Percentiles rank a stretch among this genome's conserved stretches.
Conservation (phyloP, 2,797 vertebrate genomes). For the Sebastes minor region DNA sequence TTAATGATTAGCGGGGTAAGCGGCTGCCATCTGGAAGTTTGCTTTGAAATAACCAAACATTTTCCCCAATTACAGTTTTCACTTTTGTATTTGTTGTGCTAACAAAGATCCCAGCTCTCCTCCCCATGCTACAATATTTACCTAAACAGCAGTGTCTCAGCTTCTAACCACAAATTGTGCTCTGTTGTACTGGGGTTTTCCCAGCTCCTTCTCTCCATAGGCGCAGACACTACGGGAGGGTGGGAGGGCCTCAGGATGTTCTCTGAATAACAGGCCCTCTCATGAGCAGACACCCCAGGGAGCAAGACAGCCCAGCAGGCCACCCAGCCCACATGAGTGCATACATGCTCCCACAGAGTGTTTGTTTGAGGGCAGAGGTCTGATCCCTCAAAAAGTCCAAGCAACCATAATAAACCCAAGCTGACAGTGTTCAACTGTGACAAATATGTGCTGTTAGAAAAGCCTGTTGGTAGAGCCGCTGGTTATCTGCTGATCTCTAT, state of each 20-base stretch:
- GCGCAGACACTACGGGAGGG: conserved; percentile 44
- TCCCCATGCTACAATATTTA: conserved; percentile 41
- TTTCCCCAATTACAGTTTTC: conserved; percentile 46
- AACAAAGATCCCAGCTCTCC: conserved; percentile 27
- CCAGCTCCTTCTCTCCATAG: conserved; percentile 42
- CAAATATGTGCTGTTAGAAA: conserved; percentile 19
- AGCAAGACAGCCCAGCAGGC: conserved; percentile 48
- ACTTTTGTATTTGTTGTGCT: conserved; percentile 26
- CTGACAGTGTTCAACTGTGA: conserved; percentile 42
- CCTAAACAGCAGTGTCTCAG: conserved; percentile 50
- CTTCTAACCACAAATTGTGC: conserved; percentile 52
- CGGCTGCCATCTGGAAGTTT: conserved; percentile 16
- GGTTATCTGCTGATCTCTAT: neutral
- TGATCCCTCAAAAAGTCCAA: conserved; percentile 53
- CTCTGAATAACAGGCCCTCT: conserved; percentile 61
- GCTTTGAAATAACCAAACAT: conserved; percentile 11
- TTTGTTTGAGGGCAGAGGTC: conserved; percentile 69
- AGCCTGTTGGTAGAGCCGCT: neutral
- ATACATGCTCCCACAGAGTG: conserved; percentile 58
- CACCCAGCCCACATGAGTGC: conserved; percentile 51
- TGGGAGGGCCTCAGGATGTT: conserved; percentile 56
- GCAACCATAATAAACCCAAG: conserved; percentile 50
- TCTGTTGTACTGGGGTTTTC: conserved; percentile 55
- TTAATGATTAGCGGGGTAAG: conserved; percentile 34
- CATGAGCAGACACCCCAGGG: conserved; percentile 63